Evolutionary conservation across 2,113 vertebrate genomes (phyloP), one percentile per base, ranked within the genome.

Genomic region (Oryzias woworae): DNA sequence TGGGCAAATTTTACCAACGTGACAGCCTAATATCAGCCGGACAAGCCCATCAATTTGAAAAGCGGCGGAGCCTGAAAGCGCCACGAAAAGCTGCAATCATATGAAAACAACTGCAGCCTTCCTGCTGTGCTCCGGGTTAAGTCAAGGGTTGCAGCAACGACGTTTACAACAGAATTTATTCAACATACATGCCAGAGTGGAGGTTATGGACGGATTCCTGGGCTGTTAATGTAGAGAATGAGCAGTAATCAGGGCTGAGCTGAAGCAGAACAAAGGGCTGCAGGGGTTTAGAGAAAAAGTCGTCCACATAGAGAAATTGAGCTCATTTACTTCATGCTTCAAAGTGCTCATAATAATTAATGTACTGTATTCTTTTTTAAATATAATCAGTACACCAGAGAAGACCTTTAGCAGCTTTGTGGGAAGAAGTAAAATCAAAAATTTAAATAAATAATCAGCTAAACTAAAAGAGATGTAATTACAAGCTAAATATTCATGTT

Each of bases 151-250:
- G 44, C 15, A 47, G 41, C 59, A 42, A 24, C 58, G 64, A 53
- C 61, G 53, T 85, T 75, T 75, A 55, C 51, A 77, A 65, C 43
- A 45, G n/a, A 47, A 26, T 41, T 1, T 10, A 65, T 65, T 65
- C 77, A 58, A 81, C 13, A 52, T 36, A 12, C 10, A 3, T 15
- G 47, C 0, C 16, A 43, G 55, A 58, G 45, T 1, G 44, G 63
- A 63, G 31, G 24, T 62, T 45, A 46, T 66, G 23, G 64, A 15
- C 45, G 17, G 49, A 53, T 53, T 49, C 48, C 4, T n/a, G 45
- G 51, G 20, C 52, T 23, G 26, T 51, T 48, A 53, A 52, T 17
- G 53, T 24, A 20, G 42, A 51, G 42, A 53, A 46, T 26, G 17
- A 8, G 36, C 28, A 28, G 24, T 36, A 50, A 63, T 59, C 49